These are phyloP conservation scores for Ibidorhyncha struthersii DNA, from an alignment of 2,113 vertebrate genomes.

Conservation along the genomic window DNA sequence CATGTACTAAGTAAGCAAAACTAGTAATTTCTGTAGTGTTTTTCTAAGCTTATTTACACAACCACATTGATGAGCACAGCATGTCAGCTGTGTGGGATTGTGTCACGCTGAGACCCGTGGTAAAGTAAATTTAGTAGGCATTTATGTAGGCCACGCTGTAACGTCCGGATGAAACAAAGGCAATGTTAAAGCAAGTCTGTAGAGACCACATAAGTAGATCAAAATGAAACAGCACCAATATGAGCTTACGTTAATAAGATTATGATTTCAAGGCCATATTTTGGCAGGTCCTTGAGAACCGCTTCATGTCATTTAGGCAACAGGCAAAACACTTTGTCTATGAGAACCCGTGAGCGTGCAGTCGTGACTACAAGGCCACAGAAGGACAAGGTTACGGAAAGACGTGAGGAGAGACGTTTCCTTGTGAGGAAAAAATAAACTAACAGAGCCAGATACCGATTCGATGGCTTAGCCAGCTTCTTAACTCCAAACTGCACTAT, in stretches of 20 bases:
- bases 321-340: background rate
- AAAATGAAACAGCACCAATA: background rate
- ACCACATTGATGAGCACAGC: fast-evolving
- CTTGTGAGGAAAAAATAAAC: background rate
- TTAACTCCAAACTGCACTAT: background rate
- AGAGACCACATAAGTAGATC: background rate
- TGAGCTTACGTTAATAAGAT: conserved; percentile 29
- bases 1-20: background rate
- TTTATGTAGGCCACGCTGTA: background rate
- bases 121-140: background rate
- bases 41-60: background rate
- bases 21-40: background rate
- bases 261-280: background rate
- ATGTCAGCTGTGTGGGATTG: background rate
- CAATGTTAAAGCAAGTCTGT: background rate
- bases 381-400: background rate
- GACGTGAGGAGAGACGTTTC: background rate
- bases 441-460: background rate
- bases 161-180: background rate
- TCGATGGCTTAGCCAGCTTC: background rate
- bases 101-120: background rate
- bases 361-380: background rate
- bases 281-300: background rate
- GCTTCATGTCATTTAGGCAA: background rate
- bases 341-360: fast-evolving